Conservation (phyloP, 2,797 vertebrate genomes). For the Micromesistius poutassou region DNA sequence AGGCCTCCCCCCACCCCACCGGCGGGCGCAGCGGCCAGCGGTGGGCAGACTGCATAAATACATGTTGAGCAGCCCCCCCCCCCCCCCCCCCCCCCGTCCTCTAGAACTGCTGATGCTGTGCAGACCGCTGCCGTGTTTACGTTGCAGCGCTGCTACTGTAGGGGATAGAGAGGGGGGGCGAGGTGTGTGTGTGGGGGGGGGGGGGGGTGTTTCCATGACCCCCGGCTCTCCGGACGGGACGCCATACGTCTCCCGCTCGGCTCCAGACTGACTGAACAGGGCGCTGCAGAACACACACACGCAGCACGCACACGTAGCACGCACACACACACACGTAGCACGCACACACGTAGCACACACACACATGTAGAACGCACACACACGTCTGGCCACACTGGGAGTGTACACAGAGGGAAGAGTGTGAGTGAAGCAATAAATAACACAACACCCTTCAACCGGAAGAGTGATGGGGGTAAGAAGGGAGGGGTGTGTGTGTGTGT, state of each 20-base stretch:
- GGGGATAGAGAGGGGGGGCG: constrained; percentile 44
- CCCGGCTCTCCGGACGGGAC: constrained; percentile 14
- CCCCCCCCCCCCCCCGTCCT: constrained; percentile 11
- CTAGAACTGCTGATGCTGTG: constrained; percentile 35
- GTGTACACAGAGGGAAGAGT: not conserved
- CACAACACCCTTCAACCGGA: not conserved
- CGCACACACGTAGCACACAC: not conserved
- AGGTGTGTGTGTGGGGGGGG: constrained; percentile 41
- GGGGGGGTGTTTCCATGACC: constrained; percentile 46
- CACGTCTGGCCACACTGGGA: not conserved
- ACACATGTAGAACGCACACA: not conserved
- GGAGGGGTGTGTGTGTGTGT: constrained; percentile 1
- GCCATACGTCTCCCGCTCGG: constrained; percentile 32
- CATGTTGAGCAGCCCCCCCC: not conserved
- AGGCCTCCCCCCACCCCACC: not conserved
- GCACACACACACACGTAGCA: not conserved
- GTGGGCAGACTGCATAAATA: constrained; percentile 10
- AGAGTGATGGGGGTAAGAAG: constrained; percentile 13
- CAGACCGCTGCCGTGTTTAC: constrained; percentile 45
- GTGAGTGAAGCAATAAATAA: constrained; percentile 6
- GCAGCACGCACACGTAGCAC: not conserved
- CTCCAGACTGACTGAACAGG: constrained; percentile 35
- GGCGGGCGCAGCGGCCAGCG: not conserved
- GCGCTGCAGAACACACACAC: constrained; percentile 34
- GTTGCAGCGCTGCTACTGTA: constrained; percentile 37